Base-by-base conservation (phyloP, 2,888 invertebrate genomes). In the Agrotis puta region DNA sequence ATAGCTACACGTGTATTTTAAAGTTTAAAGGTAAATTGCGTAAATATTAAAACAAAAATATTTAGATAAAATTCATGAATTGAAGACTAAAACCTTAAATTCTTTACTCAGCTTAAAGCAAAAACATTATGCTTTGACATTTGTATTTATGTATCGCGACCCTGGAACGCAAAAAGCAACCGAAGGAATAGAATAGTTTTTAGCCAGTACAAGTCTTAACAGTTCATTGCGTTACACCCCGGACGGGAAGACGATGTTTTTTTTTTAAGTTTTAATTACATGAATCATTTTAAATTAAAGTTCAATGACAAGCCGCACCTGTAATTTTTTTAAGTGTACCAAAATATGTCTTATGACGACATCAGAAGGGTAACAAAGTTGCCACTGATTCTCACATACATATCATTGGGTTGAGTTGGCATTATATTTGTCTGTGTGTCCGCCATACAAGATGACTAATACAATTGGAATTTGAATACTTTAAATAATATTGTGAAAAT, bases 371-470 rank as follows among this genome's bases (percentile, higher is more conserved):
- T 20, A 61, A 16, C 14, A 9, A 9, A 14, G 16, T 22, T 33
- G 27, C 50, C 16, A 56, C 33, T 33, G 33, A 56, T 27, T 54
- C 27, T 27, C 27, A 54, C n/a, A 56, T 5, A n/a, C 24, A 65
- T 5, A 7, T 39, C 20, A 47, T 50, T 45, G 1, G 11, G 2
- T 14, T 39, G 24, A 47, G 39, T 13, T 14, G 16, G 13, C 22
- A n/a, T 45, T 58, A 62, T n/a, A 39, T 56, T 24, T 22, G 16
- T 70, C 27, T 16, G 14, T 33, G 20, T 22, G 27, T 43, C 57
- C 18, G 3, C 11, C 20, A 56, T 18, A 18, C 7, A 16, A 20
- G 16, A 64, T 79, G 76, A 79, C 79, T 76, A 67, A 79, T 56
- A 13, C 39, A 47, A 51, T 54, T 39, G 0, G 18, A 71, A 76